phyloP scores from a whole-genome alignment of 2,888 invertebrate genomes.

The Anoplius nigerrimus region DNA sequence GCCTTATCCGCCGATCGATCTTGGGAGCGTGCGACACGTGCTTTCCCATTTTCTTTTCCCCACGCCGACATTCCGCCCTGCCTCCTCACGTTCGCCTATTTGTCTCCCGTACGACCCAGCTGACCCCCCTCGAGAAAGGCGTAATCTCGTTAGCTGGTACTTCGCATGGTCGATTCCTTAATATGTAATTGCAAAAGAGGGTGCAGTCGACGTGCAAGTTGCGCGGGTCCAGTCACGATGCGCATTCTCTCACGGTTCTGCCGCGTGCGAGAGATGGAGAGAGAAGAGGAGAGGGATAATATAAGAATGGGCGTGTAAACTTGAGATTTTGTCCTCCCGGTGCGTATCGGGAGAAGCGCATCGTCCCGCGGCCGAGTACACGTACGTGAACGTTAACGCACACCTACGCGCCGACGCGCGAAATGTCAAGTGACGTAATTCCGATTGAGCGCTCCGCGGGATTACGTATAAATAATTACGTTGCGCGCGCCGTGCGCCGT shows the following conservation, averaged over 20 bases:
- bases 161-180: too few relatives aligned
- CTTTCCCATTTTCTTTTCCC: too few relatives aligned
- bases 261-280: not conserved
- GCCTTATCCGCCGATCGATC: too few relatives aligned
- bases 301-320: too few relatives aligned
- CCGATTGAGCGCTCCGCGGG: constrained; percentile 25
- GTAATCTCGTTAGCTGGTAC: too few relatives aligned
- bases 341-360: not conserved
- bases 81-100: too few relatives aligned
- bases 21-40: too few relatives aligned
- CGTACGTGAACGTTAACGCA: too few relatives aligned
- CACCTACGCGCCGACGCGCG: not conserved
- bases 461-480: constrained; percentile 32
- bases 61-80: too few relatives aligned
- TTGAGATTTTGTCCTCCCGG: not conserved
- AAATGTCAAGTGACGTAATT: constrained; percentile 39
- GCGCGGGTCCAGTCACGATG: constrained; percentile 1
- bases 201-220: constrained; percentile 9
- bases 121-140: too few relatives aligned
- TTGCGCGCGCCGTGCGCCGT: constrained; percentile 15
- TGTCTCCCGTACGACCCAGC: too few relatives aligned
- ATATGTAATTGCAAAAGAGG: not conserved
- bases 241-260: constrained; percentile 25
- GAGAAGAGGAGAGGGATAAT: too few relatives aligned
- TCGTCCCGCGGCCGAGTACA: not conserved